Evolutionary conservation across 2,113 vertebrate genomes (phyloP).

Genomic region (Gnathonemus longibarbis): DNA sequence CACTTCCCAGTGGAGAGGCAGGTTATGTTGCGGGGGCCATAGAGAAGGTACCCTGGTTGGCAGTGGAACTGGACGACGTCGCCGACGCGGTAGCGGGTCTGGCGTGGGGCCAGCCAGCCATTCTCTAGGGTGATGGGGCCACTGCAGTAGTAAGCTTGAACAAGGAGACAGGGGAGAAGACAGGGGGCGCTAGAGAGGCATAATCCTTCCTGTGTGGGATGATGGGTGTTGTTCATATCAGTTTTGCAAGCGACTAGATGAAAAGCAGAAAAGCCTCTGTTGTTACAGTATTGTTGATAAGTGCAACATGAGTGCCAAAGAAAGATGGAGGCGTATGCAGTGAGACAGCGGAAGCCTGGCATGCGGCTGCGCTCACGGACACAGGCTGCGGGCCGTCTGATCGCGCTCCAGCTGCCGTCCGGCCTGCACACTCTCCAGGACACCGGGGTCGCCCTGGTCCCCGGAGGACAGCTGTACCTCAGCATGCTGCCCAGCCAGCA

Average conservation of each 20-base stretch:
- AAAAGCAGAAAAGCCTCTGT: neutral
- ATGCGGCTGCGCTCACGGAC: neutral
- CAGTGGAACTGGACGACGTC: constrained; percentile 25
- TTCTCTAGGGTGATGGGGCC: constrained; percentile 22
- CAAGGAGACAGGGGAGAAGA: neutral
- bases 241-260: neutral
- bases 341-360: neutral
- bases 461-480: constrained; percentile 2
- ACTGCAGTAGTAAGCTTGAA: constrained; percentile 5
- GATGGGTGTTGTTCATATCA: too few species aligned
- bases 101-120: constrained; percentile 16
- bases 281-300: neutral
- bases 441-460: neutral
- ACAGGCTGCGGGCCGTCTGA: neutral
- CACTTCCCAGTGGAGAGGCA: constrained; percentile 34
- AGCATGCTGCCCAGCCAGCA: constrained; percentile 6
- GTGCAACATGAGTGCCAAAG: neutral
- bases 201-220: too few species aligned
- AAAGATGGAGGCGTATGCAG: neutral
- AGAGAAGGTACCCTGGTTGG: constrained; percentile 10
- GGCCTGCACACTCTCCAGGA: constrained; percentile 16
- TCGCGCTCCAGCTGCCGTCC: constrained; percentile 9
- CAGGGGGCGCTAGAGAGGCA: neutral
- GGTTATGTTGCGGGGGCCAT: constrained; percentile 21
- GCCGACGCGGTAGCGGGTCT: constrained; percentile 12